phyloP scores from a whole-genome alignment of 2,888 invertebrate species.

The Chironomus tentans region DNA sequence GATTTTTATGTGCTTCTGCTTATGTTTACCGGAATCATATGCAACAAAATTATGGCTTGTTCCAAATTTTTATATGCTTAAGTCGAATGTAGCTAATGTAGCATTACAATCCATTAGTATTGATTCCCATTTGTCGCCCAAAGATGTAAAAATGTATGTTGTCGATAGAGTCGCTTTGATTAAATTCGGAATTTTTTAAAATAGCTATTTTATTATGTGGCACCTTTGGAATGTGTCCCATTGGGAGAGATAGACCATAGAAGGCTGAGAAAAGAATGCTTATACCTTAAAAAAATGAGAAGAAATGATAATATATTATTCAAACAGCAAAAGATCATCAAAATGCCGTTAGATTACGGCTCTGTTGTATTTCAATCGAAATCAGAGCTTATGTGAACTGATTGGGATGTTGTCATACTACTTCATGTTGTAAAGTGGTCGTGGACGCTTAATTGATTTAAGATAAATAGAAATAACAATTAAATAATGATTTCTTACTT shows the following conservation, averaged over 20 bases:
- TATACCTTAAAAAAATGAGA: background rate
- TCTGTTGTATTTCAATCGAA: background rate
- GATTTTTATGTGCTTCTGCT: too few species aligned
- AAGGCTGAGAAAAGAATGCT: background rate
- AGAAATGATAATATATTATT: background rate
- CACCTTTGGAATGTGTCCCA: background rate
- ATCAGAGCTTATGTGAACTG: slow-evolving; percentile 1
- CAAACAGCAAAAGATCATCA: background rate
- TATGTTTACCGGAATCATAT: too few species aligned
- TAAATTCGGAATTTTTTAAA: too few species aligned
- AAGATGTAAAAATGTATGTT: too few species aligned
- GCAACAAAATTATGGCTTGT: too few species aligned
- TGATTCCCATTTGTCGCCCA: too few species aligned
- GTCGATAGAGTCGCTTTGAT: too few species aligned
- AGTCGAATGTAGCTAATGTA: too few species aligned
- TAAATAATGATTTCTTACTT: too few species aligned
- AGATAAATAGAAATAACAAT: too few species aligned
- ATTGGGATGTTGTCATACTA: background rate
- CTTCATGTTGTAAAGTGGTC: background rate
- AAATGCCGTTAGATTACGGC: background rate
- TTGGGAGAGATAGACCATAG: background rate
- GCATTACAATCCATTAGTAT: too few species aligned
- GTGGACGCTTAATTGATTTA: background rate
- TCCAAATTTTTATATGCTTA: too few species aligned
- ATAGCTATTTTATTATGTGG: background rate